Evolutionary conservation across 2,113 vertebrate species (phyloP).

Genomic region (Amphilophus citrinellus): DNA sequence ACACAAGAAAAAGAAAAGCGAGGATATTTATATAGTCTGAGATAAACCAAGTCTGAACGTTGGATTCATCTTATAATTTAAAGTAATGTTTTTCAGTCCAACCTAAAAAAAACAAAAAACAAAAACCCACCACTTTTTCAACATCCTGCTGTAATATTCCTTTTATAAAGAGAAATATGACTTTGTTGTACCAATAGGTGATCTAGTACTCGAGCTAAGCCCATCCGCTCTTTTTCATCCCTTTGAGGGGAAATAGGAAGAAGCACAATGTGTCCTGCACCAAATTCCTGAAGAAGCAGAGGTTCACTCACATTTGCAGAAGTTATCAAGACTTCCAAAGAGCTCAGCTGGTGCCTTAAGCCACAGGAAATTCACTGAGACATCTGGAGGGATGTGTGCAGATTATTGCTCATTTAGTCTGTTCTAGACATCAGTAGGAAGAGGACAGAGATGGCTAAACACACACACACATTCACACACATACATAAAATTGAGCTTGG

Average conservation of each 20-base stretch:
- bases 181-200: conserved; percentile 25
- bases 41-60: background rate
- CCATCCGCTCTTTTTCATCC: conserved; percentile 57
- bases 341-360: conserved; percentile 80
- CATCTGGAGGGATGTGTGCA: conserved; percentile 85
- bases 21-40: background rate
- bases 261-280: conserved; percentile 64
- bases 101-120: background rate
- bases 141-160: conserved; percentile 18
- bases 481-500: conserved; percentile 37
- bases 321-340: conserved; percentile 85
- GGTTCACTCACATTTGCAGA: conserved; percentile 82
- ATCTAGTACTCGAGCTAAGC: background rate
- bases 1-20: background rate
- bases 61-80: background rate
- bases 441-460: conserved; percentile 64
- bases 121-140: background rate
- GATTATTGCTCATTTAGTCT: conserved; percentile 86
- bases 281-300: conserved; percentile 77
- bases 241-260: conserved; percentile 62
- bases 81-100: background rate
- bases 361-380: conserved; percentile 85
- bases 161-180: background rate
- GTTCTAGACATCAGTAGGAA: conserved; percentile 82
- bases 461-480: background rate